Conservation (phyloP, 2,888 invertebrate species). For the Mamestra brassicae region DNA sequence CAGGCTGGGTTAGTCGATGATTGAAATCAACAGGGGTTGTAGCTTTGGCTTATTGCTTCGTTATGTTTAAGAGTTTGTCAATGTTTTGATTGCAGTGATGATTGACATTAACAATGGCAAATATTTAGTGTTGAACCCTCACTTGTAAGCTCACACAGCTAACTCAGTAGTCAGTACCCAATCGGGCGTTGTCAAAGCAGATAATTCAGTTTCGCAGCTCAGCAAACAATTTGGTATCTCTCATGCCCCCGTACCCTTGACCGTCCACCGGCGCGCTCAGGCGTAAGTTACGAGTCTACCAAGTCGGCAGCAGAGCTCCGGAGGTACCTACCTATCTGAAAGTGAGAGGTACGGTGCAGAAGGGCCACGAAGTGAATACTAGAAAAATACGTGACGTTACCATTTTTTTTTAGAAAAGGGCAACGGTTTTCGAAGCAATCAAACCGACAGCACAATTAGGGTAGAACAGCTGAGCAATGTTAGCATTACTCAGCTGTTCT, state of each 20-base stretch:
- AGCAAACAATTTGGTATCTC: slow-evolving; percentile 31
- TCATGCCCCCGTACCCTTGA: slow-evolving; percentile 42
- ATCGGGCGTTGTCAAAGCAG: background rate
- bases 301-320: slow-evolving; percentile 26
- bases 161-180: background rate
- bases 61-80: slow-evolving; percentile 12
- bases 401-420: too few species aligned
- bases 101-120: background rate
- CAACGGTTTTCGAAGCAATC: too few species aligned
- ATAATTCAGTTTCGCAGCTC: slow-evolving; percentile 13
- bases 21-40: slow-evolving; percentile 10
- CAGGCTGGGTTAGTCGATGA: slow-evolving; percentile 14
- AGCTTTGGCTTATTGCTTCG: slow-evolving; percentile 4
- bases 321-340: slow-evolving; percentile 2
- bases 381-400: too few species aligned
- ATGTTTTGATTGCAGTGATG: background rate
- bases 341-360: background rate
- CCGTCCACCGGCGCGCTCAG: slow-evolving; percentile 31
- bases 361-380: slow-evolving; percentile 5
- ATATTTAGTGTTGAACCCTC: background rate
- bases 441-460: too few species aligned
- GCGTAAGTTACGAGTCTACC: slow-evolving; percentile 33
- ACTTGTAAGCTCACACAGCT: background rate
- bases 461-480: too few species aligned
- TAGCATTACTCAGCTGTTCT: too few species aligned